These are phyloP conservation scores for Luffia ferchaultella DNA, from an alignment of 2,888 invertebrate species.

Conservation along the genomic window DNA sequence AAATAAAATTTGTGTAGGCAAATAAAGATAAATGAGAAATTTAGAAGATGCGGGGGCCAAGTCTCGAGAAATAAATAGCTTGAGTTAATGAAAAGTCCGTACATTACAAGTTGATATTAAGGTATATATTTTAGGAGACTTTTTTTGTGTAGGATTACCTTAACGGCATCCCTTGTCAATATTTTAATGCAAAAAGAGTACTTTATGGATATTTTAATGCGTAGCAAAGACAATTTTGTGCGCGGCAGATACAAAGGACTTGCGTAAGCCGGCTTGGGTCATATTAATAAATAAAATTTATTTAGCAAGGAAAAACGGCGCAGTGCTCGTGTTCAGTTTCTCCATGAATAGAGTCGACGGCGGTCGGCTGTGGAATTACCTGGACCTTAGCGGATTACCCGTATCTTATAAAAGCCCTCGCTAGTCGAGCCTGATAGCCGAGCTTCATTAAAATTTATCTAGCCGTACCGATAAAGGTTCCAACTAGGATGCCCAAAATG, in stretches of 20 bases:
- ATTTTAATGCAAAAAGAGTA: too few species aligned
- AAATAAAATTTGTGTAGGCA: not conserved
- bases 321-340: not conserved
- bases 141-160: too few species aligned
- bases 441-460: not conserved
- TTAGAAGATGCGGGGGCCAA: not conserved
- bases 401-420: not conserved
- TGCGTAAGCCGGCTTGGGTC: not conserved
- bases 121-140: too few species aligned
- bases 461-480: not conserved
- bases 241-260: too few species aligned
- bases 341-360: not conserved
- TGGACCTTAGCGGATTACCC: not conserved
- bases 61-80: not conserved
- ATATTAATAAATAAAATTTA: not conserved
- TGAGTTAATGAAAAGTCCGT: not conserved
- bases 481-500: not conserved
- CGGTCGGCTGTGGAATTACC: not conserved
- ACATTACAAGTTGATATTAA: not conserved
- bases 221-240: too few species aligned
- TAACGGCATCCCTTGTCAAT: too few species aligned
- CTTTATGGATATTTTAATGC: too few species aligned
- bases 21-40: not conserved
- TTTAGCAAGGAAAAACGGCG: not conserved
- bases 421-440: not conserved